These are phyloP conservation scores for Mionectes macconnelli DNA, from an alignment of 2,113 vertebrate species.

Conservation along the genomic window DNA sequence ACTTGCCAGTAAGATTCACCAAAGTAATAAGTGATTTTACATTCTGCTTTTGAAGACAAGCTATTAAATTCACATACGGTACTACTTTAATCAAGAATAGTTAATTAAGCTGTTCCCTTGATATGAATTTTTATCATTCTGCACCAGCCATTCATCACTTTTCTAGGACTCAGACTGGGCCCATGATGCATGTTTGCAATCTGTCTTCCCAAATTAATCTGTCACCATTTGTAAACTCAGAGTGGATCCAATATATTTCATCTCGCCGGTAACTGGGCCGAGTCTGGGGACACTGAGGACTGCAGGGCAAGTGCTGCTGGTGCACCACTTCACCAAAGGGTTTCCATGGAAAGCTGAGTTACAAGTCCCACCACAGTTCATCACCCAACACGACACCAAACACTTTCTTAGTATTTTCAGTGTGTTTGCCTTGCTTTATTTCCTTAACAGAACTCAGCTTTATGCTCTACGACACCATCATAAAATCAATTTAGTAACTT, in stretches of 20 bases:
- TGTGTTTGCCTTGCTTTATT: not conserved
- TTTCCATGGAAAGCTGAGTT: not conserved
- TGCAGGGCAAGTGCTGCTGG: not conserved
- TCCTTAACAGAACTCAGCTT: not conserved
- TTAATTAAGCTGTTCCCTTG: slow-evolving; percentile 56
- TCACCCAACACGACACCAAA: not conserved
- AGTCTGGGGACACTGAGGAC: not conserved
- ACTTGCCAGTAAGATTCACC: slow-evolving; percentile 4
- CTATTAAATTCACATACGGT: slow-evolving; percentile 47
- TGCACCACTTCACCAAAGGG: not conserved
- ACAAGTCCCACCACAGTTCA: fast-evolving
- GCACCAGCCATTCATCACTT: slow-evolving; percentile 29
- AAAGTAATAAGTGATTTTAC: slow-evolving; percentile 19
- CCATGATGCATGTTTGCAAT: not conserved
- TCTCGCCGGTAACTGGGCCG: not conserved
- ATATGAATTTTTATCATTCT: slow-evolving; percentile 40
- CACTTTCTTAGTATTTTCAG: not conserved
- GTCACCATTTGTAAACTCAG: not conserved
- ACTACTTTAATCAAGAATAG: slow-evolving; percentile 48
- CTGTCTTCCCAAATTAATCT: slow-evolving; percentile 28
- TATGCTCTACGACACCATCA: not conserved
- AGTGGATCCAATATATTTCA: not conserved
- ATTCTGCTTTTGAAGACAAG: slow-evolving; percentile 38
- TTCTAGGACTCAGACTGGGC: not conserved
- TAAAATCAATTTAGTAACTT: not conserved